Base-by-base conservation (phyloP, 2,113 vertebrate genomes). In the Tiliqua scincoides region DNA sequence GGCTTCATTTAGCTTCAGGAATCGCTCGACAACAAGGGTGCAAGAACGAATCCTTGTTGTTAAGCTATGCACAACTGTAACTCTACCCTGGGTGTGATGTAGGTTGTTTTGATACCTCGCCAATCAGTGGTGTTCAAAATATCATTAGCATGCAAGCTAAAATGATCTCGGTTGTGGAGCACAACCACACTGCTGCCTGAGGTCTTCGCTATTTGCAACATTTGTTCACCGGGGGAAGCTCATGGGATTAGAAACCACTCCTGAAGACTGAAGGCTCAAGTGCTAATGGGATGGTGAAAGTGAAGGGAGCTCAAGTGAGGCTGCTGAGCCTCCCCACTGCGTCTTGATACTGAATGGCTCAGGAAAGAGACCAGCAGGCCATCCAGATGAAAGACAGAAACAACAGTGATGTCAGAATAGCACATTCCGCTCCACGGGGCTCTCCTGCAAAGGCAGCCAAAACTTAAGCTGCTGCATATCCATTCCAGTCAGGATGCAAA, bases 221-320 rank as follows among this genome's bases (percentile, higher is more conserved):
- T 10, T 83, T 43, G 23, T n/a, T 85, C 82, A 62, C 68, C 37
- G 4, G 40, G 52, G 25, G 35, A 86, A 81, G 37, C n/a, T 0
- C 27, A 78, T 71, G 79, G 5, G 0, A 79, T 89, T 35, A 54
- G 76, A 84, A n/a, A n/a, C n/a, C n/a, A n/a, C n/a, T n/a, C n/a
- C n/a, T n/a, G n/a, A n/a, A 89, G 15, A 35, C 27, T 17, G 37
- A 63, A 84, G 37, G 14, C 15, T 43, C 40, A 2, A 27, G 1
- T 63, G 3, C 52, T 65, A 37, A 83, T 75, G 70, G 80, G 35
- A 25, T 0, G 1, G 4, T 62, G 35, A 30, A 1, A n/a, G 17
- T 32, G 70, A 73, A 6, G 5, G 2, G 27, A 2, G 73, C 72
- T 14, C 35, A 68, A 1, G 3, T 1, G 11, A 2, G 0, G 0